A percentile compares a stretch with the other conserved stretches of the same genome.
Evolutionary conservation across 2,888 invertebrate species (phyloP).

Genomic region (Sphaeridia pumilis): DNA sequence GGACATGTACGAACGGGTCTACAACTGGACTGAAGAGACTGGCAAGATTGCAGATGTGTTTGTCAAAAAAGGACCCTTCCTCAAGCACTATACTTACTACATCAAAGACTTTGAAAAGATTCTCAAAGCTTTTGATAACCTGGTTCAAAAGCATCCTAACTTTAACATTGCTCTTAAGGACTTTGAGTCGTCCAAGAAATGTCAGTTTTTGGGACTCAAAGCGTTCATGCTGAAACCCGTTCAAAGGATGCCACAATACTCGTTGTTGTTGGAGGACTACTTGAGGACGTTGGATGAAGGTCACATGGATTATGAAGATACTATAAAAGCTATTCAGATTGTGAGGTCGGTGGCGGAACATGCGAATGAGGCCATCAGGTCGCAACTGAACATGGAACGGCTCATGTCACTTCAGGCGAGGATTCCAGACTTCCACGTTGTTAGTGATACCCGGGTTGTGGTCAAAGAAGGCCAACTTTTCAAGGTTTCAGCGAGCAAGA

Average conservation of each 20-base stretch:
- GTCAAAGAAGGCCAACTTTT: slow-evolving; percentile 52
- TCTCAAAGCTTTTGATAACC: slow-evolving; percentile 44
- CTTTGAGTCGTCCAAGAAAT: slow-evolving; percentile 40
- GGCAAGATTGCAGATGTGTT: slow-evolving; percentile 47
- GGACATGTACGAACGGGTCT: slow-evolving; percentile 44
- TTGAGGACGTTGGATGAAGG: slow-evolving; percentile 44
- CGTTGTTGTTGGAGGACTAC: slow-evolving; percentile 51
- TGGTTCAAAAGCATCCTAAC: slow-evolving; percentile 42
- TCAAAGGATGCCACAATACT: slow-evolving; percentile 52
- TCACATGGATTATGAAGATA: slow-evolving; percentile 49
- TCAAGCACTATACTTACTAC: slow-evolving; percentile 48
- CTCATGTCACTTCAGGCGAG: slow-evolving; percentile 46
- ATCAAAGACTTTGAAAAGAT: slow-evolving; percentile 47
- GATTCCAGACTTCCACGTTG: slow-evolving; percentile 39
- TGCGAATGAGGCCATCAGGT: slow-evolving; percentile 47
- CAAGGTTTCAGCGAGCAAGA: slow-evolving; percentile 45
- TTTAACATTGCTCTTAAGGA: slow-evolving; percentile 43
- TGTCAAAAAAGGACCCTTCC: slow-evolving; percentile 48
- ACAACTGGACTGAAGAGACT: slow-evolving; percentile 42
- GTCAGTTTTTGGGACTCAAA: slow-evolving; percentile 47
- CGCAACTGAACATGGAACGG: slow-evolving; percentile 45
- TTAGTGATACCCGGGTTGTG: slow-evolving; percentile 47
- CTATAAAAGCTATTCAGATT: slow-evolving; percentile 46
- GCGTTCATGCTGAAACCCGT: slow-evolving; percentile 58
- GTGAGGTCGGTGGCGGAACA: slow-evolving; percentile 48